Conservation (phyloP, 2,113 vertebrate genomes). For the Antechinus flavipes region DNA sequence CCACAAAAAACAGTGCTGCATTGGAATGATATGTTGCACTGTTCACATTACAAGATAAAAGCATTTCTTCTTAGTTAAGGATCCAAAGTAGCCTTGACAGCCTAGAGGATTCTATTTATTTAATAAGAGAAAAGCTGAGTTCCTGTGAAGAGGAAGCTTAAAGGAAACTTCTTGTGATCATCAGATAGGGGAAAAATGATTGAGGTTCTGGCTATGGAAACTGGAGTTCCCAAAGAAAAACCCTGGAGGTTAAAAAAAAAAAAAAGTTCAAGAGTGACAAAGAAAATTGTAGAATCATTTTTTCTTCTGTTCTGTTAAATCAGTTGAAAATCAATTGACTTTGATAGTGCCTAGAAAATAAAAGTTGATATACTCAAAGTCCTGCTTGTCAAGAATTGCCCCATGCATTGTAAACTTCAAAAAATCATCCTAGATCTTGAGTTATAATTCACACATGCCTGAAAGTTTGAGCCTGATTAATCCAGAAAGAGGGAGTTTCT, state of each 20-base stretch:
- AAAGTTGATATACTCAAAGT: neutral
- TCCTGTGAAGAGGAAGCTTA: neutral
- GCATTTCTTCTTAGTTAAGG: neutral
- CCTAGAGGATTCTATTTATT: neutral
- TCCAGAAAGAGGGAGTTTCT: neutral
- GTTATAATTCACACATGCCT: neutral
- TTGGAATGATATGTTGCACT: neutral
- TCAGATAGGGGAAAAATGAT: neutral
- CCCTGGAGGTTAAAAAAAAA: neutral
- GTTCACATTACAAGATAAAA: neutral
- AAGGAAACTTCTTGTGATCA: neutral
- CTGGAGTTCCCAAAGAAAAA: neutral
- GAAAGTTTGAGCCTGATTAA: neutral
- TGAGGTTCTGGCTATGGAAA: neutral
- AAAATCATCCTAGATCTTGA: neutral
- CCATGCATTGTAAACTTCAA: neutral
- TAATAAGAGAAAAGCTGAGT: neutral
- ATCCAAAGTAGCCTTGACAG: neutral
- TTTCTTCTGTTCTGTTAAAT: neutral
- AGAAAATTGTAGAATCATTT: neutral
- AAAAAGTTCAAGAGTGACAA: neutral
- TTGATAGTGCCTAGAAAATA: neutral
- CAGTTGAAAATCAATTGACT: neutral
- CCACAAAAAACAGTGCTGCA: neutral
- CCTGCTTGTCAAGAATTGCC: too few species aligned